Percentiles rank a stretch among this genome's conserved stretches.
Evolutionary conservation across 30 jellyfish, hydroid and myxozoan genomes (phyloP).

Genomic region (Pseudorhiza aurosa): DNA sequence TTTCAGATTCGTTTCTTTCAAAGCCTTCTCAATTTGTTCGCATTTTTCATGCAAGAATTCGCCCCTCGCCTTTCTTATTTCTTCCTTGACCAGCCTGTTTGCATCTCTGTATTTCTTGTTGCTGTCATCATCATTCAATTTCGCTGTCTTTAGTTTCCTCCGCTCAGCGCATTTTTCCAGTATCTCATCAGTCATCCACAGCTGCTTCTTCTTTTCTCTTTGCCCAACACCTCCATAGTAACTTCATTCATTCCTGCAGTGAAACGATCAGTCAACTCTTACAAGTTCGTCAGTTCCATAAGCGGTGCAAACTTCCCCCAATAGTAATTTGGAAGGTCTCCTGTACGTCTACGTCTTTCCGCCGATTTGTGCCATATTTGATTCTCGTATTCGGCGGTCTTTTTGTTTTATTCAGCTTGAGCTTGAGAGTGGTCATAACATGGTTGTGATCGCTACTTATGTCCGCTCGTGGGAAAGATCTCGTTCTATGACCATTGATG

Average conservation of each 20-base stretch:
- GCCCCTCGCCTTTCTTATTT: slow-evolving; percentile 33
- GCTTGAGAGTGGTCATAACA: slow-evolving; percentile 20
- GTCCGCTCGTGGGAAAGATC: slow-evolving; percentile 41
- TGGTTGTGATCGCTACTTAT: slow-evolving; percentile 33
- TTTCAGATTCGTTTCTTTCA: slow-evolving; percentile 8
- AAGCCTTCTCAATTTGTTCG: slow-evolving; percentile 19
- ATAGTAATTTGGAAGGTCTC: slow-evolving; percentile 13
- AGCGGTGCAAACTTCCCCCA: slow-evolving; percentile 53
- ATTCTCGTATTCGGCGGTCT: slow-evolving; percentile 29
- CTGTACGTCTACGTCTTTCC: slow-evolving; percentile 25
- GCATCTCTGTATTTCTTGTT: slow-evolving; percentile 39
- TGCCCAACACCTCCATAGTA: slow-evolving; percentile 40
- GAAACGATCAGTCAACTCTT: slow-evolving; percentile 24
- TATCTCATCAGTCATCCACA: slow-evolving; percentile 46
- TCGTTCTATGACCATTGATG: slow-evolving; percentile 35
- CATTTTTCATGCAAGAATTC: slow-evolving; percentile 20
- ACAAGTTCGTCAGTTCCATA: slow-evolving; percentile 31
- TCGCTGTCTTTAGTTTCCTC: too few species aligned
- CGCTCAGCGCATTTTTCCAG: slow-evolving; percentile 49
- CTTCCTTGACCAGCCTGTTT: slow-evolving; percentile 18
- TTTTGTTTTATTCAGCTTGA: slow-evolving; percentile 15
- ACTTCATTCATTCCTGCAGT: slow-evolving; percentile 52
- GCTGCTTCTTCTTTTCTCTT: slow-evolving; percentile 38
- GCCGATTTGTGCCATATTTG: slow-evolving; percentile 52
- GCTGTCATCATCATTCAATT: slow-evolving; percentile 29